phyloP scores from a whole-genome alignment of 2,113 vertebrate genomes.

The Aldabrachelys gigantea region DNA sequence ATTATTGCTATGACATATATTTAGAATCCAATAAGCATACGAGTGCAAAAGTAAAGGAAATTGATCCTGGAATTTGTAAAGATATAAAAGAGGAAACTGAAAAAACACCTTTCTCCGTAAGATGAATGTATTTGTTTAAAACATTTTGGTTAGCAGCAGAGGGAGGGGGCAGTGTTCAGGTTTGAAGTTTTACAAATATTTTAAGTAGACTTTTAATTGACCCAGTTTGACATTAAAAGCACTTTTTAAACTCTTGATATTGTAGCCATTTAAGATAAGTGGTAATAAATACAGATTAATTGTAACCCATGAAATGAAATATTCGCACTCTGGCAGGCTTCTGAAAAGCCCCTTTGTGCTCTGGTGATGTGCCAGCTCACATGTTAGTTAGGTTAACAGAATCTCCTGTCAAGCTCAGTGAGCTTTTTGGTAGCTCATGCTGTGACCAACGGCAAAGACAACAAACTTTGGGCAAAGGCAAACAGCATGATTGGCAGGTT shows the following conservation, averaged over 20 bases:
- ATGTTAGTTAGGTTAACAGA: constrained; percentile 71
- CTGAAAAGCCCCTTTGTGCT: constrained; percentile 78
- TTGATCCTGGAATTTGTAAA: constrained; percentile 40
- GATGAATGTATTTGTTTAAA: constrained; percentile 66
- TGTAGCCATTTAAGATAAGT: constrained; percentile 80
- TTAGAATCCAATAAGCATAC: background rate
- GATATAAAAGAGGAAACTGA: constrained; percentile 45
- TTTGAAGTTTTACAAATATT: constrained; percentile 74
- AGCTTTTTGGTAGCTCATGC: constrained; percentile 74
- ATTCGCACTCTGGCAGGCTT: constrained; percentile 7
- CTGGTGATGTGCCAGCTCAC: constrained; percentile 45
- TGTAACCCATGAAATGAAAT: constrained; percentile 70
- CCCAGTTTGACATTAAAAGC: constrained; percentile 79
- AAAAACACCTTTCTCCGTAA: constrained; percentile 48
- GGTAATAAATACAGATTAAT: constrained; percentile 81
- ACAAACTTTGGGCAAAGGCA: constrained; percentile 73
- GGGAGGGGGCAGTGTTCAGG: constrained; percentile 60
- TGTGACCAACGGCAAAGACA: constrained; percentile 76
- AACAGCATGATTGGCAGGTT: constrained; percentile 56
- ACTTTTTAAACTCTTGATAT: constrained; percentile 77
- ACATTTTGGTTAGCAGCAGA: constrained; percentile 62
- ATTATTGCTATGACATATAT: background rate
- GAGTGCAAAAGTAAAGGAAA: constrained; percentile 23
- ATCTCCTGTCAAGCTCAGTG: constrained; percentile 58
- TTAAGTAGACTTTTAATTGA: constrained; percentile 78